These are phyloP conservation scores for Poeciliopsis retropinna DNA, from an alignment of 2,113 vertebrate species.

Conservation along the genomic window DNA sequence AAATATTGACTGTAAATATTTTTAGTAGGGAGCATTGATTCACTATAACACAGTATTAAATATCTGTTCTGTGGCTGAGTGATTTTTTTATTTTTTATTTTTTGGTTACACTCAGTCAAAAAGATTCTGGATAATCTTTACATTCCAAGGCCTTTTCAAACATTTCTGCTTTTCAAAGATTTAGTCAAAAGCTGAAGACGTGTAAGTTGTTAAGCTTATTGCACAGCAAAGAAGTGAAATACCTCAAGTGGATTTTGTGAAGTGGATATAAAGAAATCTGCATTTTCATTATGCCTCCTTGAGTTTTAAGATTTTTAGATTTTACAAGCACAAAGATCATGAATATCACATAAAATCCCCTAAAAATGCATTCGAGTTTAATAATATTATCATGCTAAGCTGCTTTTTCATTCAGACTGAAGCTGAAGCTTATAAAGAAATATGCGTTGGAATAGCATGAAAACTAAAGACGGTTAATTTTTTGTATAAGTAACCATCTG, in stretches of 20 bases:
- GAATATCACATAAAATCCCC: too few species aligned
- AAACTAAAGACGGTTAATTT: too few species aligned
- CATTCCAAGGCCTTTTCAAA: background rate
- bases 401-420: too few species aligned
- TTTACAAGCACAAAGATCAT: too few species aligned
- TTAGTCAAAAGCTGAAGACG: background rate
- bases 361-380: too few species aligned
- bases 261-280: background rate
- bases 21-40: slow-evolving; percentile 3
- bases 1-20: slow-evolving; percentile 2
- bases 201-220: background rate
- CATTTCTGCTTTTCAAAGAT: too few species aligned
- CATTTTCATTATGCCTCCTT: background rate
- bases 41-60: background rate
- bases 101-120: slow-evolving; percentile 3
- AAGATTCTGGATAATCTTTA: background rate
- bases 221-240: background rate
- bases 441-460: too few species aligned
- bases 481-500: too few species aligned
- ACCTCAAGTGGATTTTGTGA: background rate
- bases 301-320: background rate
- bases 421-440: too few species aligned
- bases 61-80: slow-evolving; percentile 20
- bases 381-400: too few species aligned
- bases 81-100: slow-evolving; percentile 8